phyloP scores from a whole-genome alignment of 2,113 vertebrate genomes.

The Myodes glareolus region DNA sequence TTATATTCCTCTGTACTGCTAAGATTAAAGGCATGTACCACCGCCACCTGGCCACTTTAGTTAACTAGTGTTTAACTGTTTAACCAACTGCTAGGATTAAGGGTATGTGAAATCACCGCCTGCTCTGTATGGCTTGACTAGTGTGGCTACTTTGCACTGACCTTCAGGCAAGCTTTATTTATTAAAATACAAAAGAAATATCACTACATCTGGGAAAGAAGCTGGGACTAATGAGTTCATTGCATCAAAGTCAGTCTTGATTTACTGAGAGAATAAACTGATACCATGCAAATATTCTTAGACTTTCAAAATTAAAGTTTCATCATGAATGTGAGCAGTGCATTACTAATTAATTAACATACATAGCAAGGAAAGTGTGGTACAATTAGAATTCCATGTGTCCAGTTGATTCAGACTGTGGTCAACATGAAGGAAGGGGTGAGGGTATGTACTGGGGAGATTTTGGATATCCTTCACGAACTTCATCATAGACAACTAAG shows the following conservation, averaged over 20 bases:
- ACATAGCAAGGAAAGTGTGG: neutral
- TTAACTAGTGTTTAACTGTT: too few relatives aligned
- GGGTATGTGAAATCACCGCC: too few relatives aligned
- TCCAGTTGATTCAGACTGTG: neutral
- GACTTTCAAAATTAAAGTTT: constrained; percentile 19
- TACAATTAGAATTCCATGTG: neutral
- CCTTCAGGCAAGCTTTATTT: too few relatives aligned
- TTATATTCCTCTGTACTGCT: too few relatives aligned
- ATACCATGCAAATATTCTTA: neutral
- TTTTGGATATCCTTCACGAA: neutral
- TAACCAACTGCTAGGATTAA: too few relatives aligned
- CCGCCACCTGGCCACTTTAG: too few relatives aligned
- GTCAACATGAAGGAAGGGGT: neutral
- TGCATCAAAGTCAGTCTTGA: constrained; percentile 1
- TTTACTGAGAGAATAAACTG: constrained; percentile 2
- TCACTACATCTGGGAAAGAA: neutral
- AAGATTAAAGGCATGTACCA: too few relatives aligned
- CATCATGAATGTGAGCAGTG: neutral
- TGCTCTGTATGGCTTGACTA: too few relatives aligned
- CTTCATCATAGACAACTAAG: neutral
- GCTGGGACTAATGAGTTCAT: neutral
- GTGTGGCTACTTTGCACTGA: too few relatives aligned
- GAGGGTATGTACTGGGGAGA: neutral
- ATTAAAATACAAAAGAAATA: too few relatives aligned
- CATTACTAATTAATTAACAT: neutral